phyloP scores from a whole-genome alignment of 2,113 vertebrate genomes.

The Agapornis roseicollis region DNA sequence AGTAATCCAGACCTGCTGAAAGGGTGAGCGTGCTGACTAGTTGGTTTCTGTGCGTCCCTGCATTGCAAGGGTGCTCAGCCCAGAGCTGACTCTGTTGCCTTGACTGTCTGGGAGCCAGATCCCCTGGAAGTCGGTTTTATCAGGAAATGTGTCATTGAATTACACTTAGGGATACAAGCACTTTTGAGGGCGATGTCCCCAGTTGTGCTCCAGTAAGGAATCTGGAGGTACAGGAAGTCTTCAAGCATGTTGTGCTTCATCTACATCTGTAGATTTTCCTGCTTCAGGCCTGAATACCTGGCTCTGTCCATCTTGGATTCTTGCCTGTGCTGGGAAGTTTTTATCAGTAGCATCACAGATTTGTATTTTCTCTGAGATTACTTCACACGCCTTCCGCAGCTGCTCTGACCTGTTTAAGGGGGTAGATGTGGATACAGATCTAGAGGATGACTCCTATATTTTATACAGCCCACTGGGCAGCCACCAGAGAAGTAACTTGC shows the following conservation, averaged over 20 bases:
- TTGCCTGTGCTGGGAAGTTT: conserved; percentile 62
- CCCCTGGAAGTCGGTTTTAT: conserved; percentile 48
- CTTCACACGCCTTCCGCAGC: conserved; percentile 39
- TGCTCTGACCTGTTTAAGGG: conserved; percentile 55
- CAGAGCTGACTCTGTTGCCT: conserved; percentile 39
- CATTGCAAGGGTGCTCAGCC: conserved; percentile 31
- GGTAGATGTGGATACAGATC: conserved; percentile 19
- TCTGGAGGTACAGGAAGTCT: conserved; percentile 56
- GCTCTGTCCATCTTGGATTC: conserved; percentile 49
- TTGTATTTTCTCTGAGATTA: conserved; percentile 56
- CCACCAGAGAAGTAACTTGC: background rate
- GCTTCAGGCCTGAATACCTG: conserved; percentile 66
- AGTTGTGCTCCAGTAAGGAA: conserved; percentile 42
- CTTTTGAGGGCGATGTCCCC: conserved; percentile 46
- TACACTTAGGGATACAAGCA: background rate
- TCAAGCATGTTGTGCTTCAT: conserved; percentile 20
- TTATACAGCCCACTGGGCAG: conserved; percentile 32
- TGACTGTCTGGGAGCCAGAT: conserved; percentile 55
- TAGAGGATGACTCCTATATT: background rate
- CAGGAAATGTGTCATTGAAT: conserved; percentile 49
- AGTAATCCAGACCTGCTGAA: conserved; percentile 25
- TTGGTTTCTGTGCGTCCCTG: conserved; percentile 31
- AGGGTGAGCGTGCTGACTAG: conserved; percentile 29
- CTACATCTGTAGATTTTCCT: conserved; percentile 66
- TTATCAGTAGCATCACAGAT: conserved; percentile 61